These are phyloP conservation scores for Dugesia japonica DNA, from an alignment of 2,888 invertebrate genomes.

Conservation along the genomic window DNA sequence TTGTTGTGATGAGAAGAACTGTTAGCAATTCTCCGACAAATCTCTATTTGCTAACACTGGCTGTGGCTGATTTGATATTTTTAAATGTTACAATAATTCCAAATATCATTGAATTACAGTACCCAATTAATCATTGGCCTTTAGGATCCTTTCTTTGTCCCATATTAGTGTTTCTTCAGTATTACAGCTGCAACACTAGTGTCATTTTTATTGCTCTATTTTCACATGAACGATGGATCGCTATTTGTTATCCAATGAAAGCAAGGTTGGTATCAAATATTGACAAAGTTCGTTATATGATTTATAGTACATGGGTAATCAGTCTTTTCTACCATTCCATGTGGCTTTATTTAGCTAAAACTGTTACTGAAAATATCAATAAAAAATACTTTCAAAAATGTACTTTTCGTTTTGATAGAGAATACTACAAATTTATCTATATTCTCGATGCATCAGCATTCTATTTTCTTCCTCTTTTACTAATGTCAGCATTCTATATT, in stretches of 20 bases:
- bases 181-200: background rate
- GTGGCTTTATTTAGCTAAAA: background rate
- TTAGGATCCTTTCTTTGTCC: background rate
- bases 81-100: background rate
- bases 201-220: background rate
- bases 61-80: background rate
- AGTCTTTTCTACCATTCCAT: background rate
- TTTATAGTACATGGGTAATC: background rate
- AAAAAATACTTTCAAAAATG: background rate
- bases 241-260: conserved; percentile 10
- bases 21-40: conserved; percentile 1
- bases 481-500: background rate
- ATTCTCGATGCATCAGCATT: background rate
- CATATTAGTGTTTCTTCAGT: background rate
- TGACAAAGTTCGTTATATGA: background rate
- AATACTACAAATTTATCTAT: background rate
- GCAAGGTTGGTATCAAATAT: background rate
- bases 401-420: background rate
- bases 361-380: background rate
- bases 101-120: background rate
- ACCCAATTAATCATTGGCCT: background rate
- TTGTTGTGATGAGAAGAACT: background rate
- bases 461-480: background rate
- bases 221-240: conserved; percentile 4
- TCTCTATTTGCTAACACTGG: background rate